These are phyloP conservation scores for Drosophila picticornis DNA, from an alignment of 2,888 invertebrate genomes.

Conservation along the genomic window DNA sequence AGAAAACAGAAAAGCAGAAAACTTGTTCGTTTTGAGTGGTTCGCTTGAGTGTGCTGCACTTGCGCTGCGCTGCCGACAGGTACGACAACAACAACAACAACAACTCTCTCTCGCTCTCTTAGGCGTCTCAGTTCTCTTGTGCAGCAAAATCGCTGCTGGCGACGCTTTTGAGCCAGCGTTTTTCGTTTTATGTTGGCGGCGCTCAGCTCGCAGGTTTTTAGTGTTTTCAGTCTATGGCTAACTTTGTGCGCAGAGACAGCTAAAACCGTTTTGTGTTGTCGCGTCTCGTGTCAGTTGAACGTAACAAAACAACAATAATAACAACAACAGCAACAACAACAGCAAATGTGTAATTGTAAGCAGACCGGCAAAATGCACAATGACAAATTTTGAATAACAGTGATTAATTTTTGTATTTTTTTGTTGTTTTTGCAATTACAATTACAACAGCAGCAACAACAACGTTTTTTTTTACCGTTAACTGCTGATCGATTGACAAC, in stretches of 20 bases:
- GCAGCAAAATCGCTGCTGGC: constrained; percentile 22
- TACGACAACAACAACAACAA: constrained; percentile 38
- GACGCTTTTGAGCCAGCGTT: constrained; percentile 57
- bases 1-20: constrained; percentile 11
- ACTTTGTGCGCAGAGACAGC: constrained; percentile 74
- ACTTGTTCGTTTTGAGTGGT: constrained; percentile 51
- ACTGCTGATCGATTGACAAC: constrained; percentile 16
- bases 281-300: constrained; percentile 31
- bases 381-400: constrained; percentile 38
- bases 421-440: constrained; percentile 8
- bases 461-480: background rate
- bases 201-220: constrained; percentile 48
- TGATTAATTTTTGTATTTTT: background rate
- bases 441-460: background rate
- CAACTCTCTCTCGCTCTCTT: constrained; percentile 6
- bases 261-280: constrained; percentile 58
- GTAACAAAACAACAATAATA: constrained; percentile 23
- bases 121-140: constrained; percentile 11
- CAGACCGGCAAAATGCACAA: constrained; percentile 35
- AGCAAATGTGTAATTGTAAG: constrained; percentile 57
- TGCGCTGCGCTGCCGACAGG: constrained; percentile 63
- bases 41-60: constrained; percentile 70
- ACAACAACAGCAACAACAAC: constrained; percentile 30
- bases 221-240: constrained; percentile 74
- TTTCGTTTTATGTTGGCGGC: constrained; percentile 17